Evolutionary conservation across 23 tunicate species (phyloP).

Genomic region (Botrylloides violaceus): DNA sequence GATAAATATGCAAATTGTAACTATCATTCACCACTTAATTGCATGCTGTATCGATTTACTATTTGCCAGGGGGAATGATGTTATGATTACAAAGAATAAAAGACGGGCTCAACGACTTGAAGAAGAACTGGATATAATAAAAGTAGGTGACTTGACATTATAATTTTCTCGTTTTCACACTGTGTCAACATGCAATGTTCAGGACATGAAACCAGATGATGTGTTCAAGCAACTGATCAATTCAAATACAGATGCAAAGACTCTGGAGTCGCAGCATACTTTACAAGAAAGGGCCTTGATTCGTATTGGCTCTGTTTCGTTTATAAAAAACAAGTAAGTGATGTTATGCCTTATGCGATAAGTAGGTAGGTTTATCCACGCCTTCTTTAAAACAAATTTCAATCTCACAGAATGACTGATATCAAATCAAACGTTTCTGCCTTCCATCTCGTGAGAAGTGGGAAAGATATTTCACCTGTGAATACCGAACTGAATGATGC

Average conservation of each 20-base stretch:
- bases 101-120: constrained; percentile 34
- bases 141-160: constrained; percentile 15
- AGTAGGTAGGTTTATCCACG: too few species aligned
- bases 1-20: too few species aligned
- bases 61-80: constrained; percentile 24
- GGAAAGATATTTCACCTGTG: neutral
- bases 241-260: neutral
- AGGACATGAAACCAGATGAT: constrained; percentile 39
- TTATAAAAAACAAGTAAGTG: constrained; percentile 55
- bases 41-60: too few species aligned
- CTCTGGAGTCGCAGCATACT: neutral
- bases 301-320: constrained; percentile 41
- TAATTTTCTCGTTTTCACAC: neutral
- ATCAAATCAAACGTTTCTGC: constrained; percentile 14
- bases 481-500: neutral
- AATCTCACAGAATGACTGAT: constrained; percentile 22
- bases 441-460: constrained; percentile 19
- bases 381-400: too few species aligned
- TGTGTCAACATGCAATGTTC: too few species aligned
- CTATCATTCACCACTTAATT: too few species aligned
- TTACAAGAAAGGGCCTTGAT: constrained; percentile 35
- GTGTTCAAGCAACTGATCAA: constrained; percentile 31
- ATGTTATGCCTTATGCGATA: too few species aligned
- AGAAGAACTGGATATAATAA: constrained; percentile 38
- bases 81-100: constrained; percentile 10